Conservation (phyloP, 92 coral and sea anemone species). For the Blastomussa wellsi region DNA sequence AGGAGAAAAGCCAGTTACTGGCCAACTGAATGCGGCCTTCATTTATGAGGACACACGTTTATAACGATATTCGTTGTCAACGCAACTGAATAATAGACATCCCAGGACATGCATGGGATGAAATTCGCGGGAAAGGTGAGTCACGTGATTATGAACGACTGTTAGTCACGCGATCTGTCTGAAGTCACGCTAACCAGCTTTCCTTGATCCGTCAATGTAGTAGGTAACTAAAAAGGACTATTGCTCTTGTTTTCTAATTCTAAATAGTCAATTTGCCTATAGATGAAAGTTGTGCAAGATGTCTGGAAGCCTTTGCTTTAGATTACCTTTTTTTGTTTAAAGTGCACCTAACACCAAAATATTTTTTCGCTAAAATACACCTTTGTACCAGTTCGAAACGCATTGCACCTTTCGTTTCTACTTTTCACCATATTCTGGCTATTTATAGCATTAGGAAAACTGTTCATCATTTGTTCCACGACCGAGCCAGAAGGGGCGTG, state of each 20-base stretch:
- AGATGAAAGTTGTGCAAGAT: too few relatives aligned
- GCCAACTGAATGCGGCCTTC: neutral
- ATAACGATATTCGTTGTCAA: conserved; percentile 1
- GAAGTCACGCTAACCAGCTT: neutral
- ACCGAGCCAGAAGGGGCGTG: too few relatives aligned
- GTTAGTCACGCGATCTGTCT: neutral
- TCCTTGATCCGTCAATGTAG: neutral
- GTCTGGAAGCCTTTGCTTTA: too few relatives aligned
- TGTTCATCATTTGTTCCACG: too few relatives aligned
- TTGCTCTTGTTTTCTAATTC: neutral
- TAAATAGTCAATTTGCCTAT: neutral
- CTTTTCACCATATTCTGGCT: too few relatives aligned
- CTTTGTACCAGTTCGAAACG: too few relatives aligned
- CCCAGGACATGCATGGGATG: neutral
- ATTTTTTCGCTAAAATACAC: too few relatives aligned
- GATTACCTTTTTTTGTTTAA: too few relatives aligned
- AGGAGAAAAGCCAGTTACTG: neutral
- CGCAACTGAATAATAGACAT: neutral
- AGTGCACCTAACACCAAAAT: too few relatives aligned
- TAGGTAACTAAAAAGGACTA: neutral
- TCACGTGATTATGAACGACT: neutral
- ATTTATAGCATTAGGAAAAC: too few relatives aligned
- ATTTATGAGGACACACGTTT: conserved; percentile 21
- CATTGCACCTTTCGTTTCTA: too few relatives aligned
- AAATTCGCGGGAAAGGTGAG: neutral